Evolutionary conservation across 2,797 vertebrate species (phyloP).

Genomic region (Acanthis flammea): DNA sequence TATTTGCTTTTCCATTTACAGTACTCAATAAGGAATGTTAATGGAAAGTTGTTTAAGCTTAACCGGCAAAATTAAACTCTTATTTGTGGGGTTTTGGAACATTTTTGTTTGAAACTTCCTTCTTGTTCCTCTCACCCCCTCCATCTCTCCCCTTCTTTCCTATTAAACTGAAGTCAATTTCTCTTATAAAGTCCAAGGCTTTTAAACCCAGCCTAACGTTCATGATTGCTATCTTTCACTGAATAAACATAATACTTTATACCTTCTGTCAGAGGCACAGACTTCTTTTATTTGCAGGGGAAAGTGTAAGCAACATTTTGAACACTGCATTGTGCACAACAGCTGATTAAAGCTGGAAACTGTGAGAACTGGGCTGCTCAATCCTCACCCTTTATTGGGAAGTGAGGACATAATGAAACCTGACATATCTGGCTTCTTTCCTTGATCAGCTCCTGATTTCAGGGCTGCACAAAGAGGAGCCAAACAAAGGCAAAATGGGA

Average conservation of each 20-base stretch:
- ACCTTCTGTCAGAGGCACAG: not conserved
- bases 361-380: not conserved
- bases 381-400: not conserved
- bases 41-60: slow-evolving; percentile 63
- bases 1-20: slow-evolving; percentile 60
- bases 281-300: not conserved
- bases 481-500: not conserved
- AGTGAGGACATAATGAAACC: not conserved
- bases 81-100: not conserved
- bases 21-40: slow-evolving; percentile 58
- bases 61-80: slow-evolving; percentile 7
- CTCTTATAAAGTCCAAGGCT: slow-evolving; percentile 15
- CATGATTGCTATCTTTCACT: slow-evolving; percentile 33
- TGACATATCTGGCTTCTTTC: not conserved
- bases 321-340: not conserved
- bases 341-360: not conserved
- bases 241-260: slow-evolving; percentile 34
- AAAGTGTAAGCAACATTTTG: not conserved
- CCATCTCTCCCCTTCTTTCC: slow-evolving; percentile 3
- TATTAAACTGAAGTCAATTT: slow-evolving; percentile 43
- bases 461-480: not conserved
- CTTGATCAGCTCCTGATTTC: not conserved
- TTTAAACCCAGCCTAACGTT: not conserved
- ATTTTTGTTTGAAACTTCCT: slow-evolving; percentile 45
- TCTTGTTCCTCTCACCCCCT: not conserved